Percentiles rank a stretch among this genome's conserved stretches.
Conservation (phyloP, 1,140 invertebrate genomes). For the Drosophila mayri region DNA sequence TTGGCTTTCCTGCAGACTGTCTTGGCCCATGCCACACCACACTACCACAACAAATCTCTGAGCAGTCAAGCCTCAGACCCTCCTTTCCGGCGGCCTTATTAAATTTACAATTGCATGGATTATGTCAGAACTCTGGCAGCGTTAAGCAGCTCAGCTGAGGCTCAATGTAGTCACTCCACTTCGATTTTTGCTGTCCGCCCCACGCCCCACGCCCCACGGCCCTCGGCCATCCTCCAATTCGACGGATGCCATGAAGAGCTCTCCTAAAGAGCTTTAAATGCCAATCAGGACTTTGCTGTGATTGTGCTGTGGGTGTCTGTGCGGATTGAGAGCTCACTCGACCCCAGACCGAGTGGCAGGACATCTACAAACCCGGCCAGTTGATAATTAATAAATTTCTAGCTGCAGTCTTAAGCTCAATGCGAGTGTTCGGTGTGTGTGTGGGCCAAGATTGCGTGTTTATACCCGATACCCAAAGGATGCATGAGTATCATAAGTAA, state of each 20-base stretch:
- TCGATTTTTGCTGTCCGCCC: slow-evolving; percentile 77
- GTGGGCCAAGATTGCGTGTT: slow-evolving; percentile 17
- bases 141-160: slow-evolving; percentile 79
- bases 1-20: slow-evolving; percentile 59
- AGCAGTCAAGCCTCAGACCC: slow-evolving; percentile 7
- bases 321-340: slow-evolving; percentile 7
- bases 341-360: not conserved
- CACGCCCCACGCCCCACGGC: slow-evolving; percentile 12
- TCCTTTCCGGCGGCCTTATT: slow-evolving; percentile 57
- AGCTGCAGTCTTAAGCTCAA: slow-evolving; percentile 45
- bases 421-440: slow-evolving; percentile 6
- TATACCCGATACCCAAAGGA: not conserved
- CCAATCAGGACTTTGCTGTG: slow-evolving; percentile 72
- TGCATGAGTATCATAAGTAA: not conserved
- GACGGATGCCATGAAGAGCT: slow-evolving; percentile 48
- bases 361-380: slow-evolving; percentile 30
- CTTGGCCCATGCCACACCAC: slow-evolving; percentile 13
- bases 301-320: slow-evolving; percentile 42
- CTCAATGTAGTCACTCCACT: slow-evolving; percentile 76
- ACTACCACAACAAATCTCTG: slow-evolving; percentile 28
- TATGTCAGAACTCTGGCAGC: slow-evolving; percentile 75
- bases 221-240: slow-evolving; percentile 8
- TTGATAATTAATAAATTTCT: slow-evolving; percentile 79
- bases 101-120: slow-evolving; percentile 83
- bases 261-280: slow-evolving; percentile 80